Evolutionary conservation across 2,113 vertebrate genomes (phyloP), one percentile per base, ranked within the genome.

Genomic region (Elachura formosa): DNA sequence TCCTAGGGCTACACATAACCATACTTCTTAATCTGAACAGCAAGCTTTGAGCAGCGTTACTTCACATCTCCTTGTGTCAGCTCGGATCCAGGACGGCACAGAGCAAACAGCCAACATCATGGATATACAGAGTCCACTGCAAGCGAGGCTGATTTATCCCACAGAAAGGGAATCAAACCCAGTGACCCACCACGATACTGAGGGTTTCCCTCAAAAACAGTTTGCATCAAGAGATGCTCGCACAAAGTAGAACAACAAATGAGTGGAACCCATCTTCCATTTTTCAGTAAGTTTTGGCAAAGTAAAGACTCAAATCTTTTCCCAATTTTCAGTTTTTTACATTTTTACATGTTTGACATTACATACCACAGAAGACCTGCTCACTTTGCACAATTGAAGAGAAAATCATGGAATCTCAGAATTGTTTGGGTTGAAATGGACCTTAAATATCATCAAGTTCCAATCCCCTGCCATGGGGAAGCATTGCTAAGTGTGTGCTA

Each of bases 111-210:
- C 1, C 48, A 26, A 6, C 13, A 17, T 12, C 41, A 11, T 3
- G 38, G 55, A 56, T 31, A 4, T 0, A 17, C 0, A 17, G 56
- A 82, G n/a, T 10, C 41, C 34, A 10, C 34, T 41, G 33, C 43
- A 34, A 52, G 12, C 0, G 0, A 68, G 23, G 38, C 3, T 26
- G 34, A 36, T 59, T 43, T 14, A 62, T 29, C 29, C 62, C 59
- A 45, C 0, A n/a, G 34, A 52, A 59, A 29, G 11, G 22, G 16
- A 56, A 84, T 14, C 41, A 29, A 41, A 26, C 23, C 43, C 54
- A 10, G 9, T 0, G 4, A 45, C 4, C 8, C 36, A 31, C 8
- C 46, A 28, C 63, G 59, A n/a, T 0, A 78, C 5, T 2, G 9
- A 34, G 8, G 19, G 11, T 15, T 85, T 78, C 51, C n/a, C 20